These are phyloP conservation scores for Larimichthys polyactis DNA, from an alignment of 2,113 vertebrate genomes.

Conservation along the genomic window DNA sequence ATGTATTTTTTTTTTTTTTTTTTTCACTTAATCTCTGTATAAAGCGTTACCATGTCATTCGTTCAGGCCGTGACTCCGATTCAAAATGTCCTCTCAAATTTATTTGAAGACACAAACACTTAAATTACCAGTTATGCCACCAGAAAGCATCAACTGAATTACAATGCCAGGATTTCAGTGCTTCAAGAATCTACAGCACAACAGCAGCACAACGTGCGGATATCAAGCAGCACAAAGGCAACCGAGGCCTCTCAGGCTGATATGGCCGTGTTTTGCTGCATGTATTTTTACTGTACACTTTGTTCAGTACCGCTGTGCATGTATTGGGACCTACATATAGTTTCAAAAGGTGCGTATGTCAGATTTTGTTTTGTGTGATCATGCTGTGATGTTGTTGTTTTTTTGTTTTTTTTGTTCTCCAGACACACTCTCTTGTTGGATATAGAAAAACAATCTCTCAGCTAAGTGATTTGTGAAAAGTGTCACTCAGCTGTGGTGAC, in stretches of 20 bases:
- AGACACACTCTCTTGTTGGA: conserved; percentile 54
- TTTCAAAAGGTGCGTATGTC: background rate
- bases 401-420: background rate
- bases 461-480: conserved; percentile 75
- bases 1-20: background rate
- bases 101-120: background rate
- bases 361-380: conserved; percentile 20
- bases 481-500: conserved; percentile 59
- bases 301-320: background rate
- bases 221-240: background rate
- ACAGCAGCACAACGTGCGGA: background rate
- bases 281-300: background rate
- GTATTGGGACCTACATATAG: background rate
- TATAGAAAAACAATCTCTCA: conserved; percentile 69
- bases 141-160: background rate
- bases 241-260: background rate
- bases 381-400: background rate
- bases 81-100: background rate
- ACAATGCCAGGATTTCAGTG: background rate
- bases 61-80: background rate
- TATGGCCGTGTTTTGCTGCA: background rate
- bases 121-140: background rate
- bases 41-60: background rate
- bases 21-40: background rate
- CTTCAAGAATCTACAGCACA: background rate